phyloP scores from a whole-genome alignment of 1,140 invertebrate species.

The Laupala kohalensis region DNA sequence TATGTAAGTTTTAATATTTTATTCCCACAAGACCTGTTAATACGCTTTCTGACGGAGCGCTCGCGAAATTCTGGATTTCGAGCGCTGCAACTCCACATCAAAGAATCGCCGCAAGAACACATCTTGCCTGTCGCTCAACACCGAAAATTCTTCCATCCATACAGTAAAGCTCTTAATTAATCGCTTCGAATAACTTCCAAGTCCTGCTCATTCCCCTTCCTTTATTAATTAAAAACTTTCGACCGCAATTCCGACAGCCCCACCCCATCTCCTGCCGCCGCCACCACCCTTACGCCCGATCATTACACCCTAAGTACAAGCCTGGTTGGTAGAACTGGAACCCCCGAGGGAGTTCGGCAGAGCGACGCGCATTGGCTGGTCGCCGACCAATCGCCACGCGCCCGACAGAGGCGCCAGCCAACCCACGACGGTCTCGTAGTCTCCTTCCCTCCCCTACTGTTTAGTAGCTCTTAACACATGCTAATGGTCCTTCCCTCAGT shows the following conservation, averaged over 20 bases:
- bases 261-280: not conserved
- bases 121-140: not conserved
- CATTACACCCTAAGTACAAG: not conserved
- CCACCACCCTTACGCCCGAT: not conserved
- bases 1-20: too few relatives aligned
- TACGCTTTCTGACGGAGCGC: too few relatives aligned
- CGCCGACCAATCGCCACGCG: not conserved
- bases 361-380: not conserved
- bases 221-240: not conserved
- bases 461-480: not conserved
- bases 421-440: not conserved
- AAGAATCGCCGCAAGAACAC: not conserved
- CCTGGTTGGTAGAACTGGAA: not conserved
- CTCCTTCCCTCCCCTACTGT: not conserved
- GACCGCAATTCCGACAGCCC: not conserved
- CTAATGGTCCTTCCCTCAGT: not conserved
- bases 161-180: not conserved
- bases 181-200: not conserved
- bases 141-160: not conserved
- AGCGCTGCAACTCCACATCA: too few relatives aligned
- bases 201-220: not conserved
- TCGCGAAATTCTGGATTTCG: too few relatives aligned
- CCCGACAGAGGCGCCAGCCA: not conserved
- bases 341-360: not conserved
- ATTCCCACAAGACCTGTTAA: too few relatives aligned